A percentile compares a stretch with the other conserved stretches of the same genome.
Evolutionary conservation across 2,113 vertebrate species (phyloP).

Genomic region (Phalacrocorax pelagicus): DNA sequence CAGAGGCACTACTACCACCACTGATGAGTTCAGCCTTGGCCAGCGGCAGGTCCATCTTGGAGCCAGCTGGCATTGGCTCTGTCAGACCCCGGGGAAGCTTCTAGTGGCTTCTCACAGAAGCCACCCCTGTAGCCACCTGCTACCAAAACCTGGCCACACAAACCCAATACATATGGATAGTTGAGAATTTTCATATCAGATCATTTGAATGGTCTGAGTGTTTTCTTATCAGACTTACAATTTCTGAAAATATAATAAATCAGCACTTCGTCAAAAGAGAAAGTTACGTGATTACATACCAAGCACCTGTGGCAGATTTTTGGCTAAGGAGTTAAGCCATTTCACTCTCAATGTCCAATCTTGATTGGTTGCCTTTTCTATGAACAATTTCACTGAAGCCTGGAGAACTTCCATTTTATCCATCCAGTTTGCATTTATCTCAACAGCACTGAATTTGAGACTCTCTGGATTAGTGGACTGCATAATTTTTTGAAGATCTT

Average conservation of each 20-base stretch:
- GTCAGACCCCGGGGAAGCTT: background rate
- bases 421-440: slow-evolving; percentile 66
- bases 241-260: background rate
- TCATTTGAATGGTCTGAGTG: background rate
- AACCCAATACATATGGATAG: background rate
- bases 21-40: background rate
- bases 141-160: background rate
- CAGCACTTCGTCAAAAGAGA: background rate
- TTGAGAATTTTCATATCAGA: background rate
- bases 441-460: slow-evolving; percentile 75
- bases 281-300: slow-evolving; percentile 62
- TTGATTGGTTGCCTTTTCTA: slow-evolving; percentile 87
- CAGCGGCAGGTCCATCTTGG: background rate
- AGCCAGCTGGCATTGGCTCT: background rate
- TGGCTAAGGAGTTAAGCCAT: slow-evolving; percentile 89
- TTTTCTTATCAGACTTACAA: background rate
- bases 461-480: slow-evolving; percentile 80
- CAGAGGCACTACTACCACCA: background rate
- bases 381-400: slow-evolving; percentile 83
- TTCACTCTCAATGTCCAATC: slow-evolving; percentile 91
- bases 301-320: slow-evolving; percentile 77
- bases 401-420: slow-evolving; percentile 81
- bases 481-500: slow-evolving; percentile 84
- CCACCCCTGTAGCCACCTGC: background rate
- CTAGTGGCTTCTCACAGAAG: background rate